Evolutionary conservation across 2,797 vertebrate genomes (phyloP).

Genomic region (Propithecus perrieri): DNA sequence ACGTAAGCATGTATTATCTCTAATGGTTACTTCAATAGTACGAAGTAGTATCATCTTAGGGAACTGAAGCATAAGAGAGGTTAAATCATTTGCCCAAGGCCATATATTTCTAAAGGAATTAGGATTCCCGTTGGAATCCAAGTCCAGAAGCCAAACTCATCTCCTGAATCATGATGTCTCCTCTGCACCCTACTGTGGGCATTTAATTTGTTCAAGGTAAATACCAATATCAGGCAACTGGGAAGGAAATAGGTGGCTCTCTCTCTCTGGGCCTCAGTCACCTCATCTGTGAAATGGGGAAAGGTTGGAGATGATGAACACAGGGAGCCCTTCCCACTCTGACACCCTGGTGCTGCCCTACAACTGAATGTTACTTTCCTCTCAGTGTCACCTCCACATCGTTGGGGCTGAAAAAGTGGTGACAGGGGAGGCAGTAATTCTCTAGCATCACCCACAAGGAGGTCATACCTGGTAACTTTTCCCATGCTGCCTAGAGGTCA

Average conservation of each 20-base stretch:
- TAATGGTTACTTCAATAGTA: background rate
- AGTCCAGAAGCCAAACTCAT: background rate
- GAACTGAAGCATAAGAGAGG: background rate
- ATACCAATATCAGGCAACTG: background rate
- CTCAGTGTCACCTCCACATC: background rate
- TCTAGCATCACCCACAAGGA: background rate
- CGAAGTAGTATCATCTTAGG: background rate
- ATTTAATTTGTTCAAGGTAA: background rate
- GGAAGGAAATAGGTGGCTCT: background rate
- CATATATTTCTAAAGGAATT: background rate
- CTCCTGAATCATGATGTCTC: background rate
- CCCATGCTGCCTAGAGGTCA: background rate
- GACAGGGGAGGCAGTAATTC: background rate
- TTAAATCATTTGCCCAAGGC: background rate
- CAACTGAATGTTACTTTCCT: background rate
- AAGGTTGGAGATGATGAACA: background rate
- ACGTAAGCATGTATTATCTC: background rate
- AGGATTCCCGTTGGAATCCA: background rate
- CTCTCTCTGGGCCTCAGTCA: background rate
- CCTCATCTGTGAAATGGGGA: background rate
- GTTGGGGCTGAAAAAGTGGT: background rate
- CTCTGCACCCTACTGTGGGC: background rate
- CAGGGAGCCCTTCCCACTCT: background rate
- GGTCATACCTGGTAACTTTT: background rate
- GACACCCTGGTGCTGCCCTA: background rate